Evolutionary conservation across 1,140 invertebrate genomes (phyloP).

Genomic region (Macrobrachium nipponense): DNA sequence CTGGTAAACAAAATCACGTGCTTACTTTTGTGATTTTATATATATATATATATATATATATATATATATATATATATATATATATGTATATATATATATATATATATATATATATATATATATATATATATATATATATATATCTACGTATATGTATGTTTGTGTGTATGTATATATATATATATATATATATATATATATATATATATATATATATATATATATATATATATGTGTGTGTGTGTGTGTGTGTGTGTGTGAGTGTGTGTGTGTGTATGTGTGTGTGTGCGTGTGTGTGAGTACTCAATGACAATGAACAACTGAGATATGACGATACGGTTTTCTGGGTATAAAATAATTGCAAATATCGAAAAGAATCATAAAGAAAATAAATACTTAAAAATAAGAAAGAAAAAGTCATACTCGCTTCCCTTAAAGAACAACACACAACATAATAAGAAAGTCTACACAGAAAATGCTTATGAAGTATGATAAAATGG

Average conservation of each 20-base stretch:
- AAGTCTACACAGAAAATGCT: too few relatives aligned
- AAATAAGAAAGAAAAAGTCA: too few relatives aligned
- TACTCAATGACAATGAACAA: background rate
- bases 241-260: background rate
- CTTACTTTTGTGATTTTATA: too few relatives aligned
- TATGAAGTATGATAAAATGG: too few relatives aligned
- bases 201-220: constrained; percentile 1
- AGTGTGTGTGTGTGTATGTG: background rate
- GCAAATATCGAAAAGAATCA: too few relatives aligned
- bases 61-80: background rate
- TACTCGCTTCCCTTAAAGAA: too few relatives aligned
- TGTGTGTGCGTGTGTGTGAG: background rate
- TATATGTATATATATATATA: constrained; percentile 6
- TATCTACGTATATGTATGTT: constrained; percentile 5
- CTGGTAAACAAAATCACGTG: too few relatives aligned
- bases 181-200: constrained; percentile 8
- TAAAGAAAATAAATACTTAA: too few relatives aligned
- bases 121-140: constrained; percentile 16
- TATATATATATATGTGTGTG: background rate
- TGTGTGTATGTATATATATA: constrained; percentile 9
- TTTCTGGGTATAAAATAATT: too few relatives aligned
- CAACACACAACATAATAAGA: too few relatives aligned
- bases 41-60: background rate
- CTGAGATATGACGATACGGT: too few relatives aligned
- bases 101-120: constrained; percentile 17